Base-by-base conservation (phyloP, 2,888 invertebrate genomes). In the Quadroppia sp. region DNA sequence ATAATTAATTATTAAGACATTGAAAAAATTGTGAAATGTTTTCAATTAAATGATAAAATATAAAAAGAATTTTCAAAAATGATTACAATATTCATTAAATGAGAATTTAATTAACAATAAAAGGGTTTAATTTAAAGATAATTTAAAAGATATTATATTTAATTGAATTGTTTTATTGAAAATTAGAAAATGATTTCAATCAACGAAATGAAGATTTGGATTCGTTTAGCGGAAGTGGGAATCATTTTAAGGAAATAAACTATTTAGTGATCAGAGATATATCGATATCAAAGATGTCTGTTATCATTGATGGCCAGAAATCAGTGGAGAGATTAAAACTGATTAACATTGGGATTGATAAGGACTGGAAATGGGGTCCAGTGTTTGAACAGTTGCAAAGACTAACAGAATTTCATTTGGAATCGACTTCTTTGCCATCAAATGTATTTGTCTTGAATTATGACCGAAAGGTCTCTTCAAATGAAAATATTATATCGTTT, bases 401-500 rank as follows among this genome's bases (percentile, higher is more conserved):
- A 2, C 17, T 69, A 6, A 69, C 23, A 11, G 45, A 69, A 40
- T 69, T 69, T 15, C 25, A 42, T 25, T 25, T 69, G 28, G 28
- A 69, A 13, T 20, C 3, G 36, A 30, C 3, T 64, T 4, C 15
- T 23, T 20, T 40, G 13, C 45, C 45, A 11, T 56, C 30, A 15
- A 17, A 30, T 30, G 30, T 11, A 28, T 11, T 40, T 1, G 15
- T 11, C 7, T 17, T 64, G 20, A 64, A 3, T 20, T 30, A 2
- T 40, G 40, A 32, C 36, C 30, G 17, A 13, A 20, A 40, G 20
- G 2, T 59, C 1, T 2, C 2, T 4, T 28, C 30, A 1, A 64
- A 64, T 40, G 11, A 2, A 11, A 40, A 69, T 15, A 45, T 69
- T 20, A 42, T 69, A 42, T 42, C 69, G 45, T 25, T 69, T 69